Base-by-base conservation (phyloP, 2,888 invertebrate species). In the Ornithoptera priamus region DNA sequence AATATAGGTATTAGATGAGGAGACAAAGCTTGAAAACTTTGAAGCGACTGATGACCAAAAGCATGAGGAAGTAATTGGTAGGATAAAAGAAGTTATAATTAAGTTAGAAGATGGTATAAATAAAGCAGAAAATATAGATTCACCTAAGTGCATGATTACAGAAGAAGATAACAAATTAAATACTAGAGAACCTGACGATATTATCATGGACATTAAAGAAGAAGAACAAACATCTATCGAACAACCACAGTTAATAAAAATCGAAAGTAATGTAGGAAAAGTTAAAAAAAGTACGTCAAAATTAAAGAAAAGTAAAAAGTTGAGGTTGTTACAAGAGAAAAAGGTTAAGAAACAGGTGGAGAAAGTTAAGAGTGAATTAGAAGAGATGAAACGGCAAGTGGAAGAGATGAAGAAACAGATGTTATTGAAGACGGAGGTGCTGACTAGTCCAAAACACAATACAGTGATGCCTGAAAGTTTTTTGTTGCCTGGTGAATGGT, bases 401-500 rank as follows among this genome's bases (percentile, higher is more conserved):
- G 84, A 84, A 42, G 89, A 84, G 72, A 91, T 92, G 88, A 78
- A 85, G 65, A 80, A 83, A 71, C 83, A 88, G 74, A 89, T 91
- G 81, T 57, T 84, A 73, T 65, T 79, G 71, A 85, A 85, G 76
- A 81, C 82, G 7, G 83, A 81, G 64, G 81, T 82, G 53, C 60
- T 85, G 67, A 65, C 73, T 3, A 67, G 68, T 59, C 72, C 70
- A 20, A 73, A 76, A 70, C 72, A 69, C 58, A 75, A 74, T 20
- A 63, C 72, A 17, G 81, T 80, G 73, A 77, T 88, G 81, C 84
- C 86, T 6, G 87, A 86, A 72, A 85, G 81, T 56, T 84, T 81
- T 73, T 75, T 90, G 67, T 67, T 85, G 76, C 86, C 89, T n/a
- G 94, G 93, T 1, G 94, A 94, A 81, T 95, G 95, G 95, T 94